phyloP scores from a whole-genome alignment of 2,888 invertebrate genomes.

The Cryptus viduatorius region DNA sequence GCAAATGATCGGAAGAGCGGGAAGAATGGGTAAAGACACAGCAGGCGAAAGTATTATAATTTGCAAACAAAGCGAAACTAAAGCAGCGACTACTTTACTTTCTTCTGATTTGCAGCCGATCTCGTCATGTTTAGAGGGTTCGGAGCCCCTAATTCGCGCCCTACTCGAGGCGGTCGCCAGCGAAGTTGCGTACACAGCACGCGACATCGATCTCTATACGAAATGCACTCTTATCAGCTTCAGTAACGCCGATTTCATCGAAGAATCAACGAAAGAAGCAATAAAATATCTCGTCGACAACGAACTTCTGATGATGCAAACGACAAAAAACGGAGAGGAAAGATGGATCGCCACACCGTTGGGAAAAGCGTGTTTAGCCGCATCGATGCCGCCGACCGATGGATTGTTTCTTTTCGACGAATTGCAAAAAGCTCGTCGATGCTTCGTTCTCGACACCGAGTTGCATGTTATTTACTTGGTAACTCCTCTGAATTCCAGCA shows the following conservation, averaged over 20 bases:
- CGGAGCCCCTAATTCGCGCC: slow-evolving; percentile 91
- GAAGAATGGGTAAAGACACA: slow-evolving; percentile 93
- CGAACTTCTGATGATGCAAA: slow-evolving; percentile 91
- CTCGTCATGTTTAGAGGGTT: slow-evolving; percentile 92
- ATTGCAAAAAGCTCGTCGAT: slow-evolving; percentile 94
- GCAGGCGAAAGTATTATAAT: slow-evolving; percentile 95
- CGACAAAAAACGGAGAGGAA: slow-evolving; percentile 84
- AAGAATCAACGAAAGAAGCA: slow-evolving; percentile 86
- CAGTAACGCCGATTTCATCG: slow-evolving; percentile 73
- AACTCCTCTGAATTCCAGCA: slow-evolving; percentile 95
- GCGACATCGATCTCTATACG: slow-evolving; percentile 91
- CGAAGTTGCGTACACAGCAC: slow-evolving; percentile 90
- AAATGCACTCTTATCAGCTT: slow-evolving; percentile 90
- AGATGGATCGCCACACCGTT: slow-evolving; percentile 92
- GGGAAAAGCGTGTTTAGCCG: slow-evolving; percentile 96
- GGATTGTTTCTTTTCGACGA: slow-evolving; percentile 95
- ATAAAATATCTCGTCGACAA: slow-evolving; percentile 91
- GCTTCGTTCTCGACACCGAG: slow-evolving; percentile 97
- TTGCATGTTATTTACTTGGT: slow-evolving; percentile 98
- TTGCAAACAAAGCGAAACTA: slow-evolving; percentile 91
- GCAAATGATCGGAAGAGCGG: slow-evolving; percentile 99
- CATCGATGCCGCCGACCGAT: slow-evolving; percentile 97
- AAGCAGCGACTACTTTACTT: slow-evolving; percentile 90
- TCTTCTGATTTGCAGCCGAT: slow-evolving; percentile 90
- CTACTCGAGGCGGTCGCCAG: slow-evolving; percentile 94